These are phyloP conservation scores for Drosophila arizonae DNA, from an alignment of 1,140 invertebrate genomes.

Conservation along the genomic window DNA sequence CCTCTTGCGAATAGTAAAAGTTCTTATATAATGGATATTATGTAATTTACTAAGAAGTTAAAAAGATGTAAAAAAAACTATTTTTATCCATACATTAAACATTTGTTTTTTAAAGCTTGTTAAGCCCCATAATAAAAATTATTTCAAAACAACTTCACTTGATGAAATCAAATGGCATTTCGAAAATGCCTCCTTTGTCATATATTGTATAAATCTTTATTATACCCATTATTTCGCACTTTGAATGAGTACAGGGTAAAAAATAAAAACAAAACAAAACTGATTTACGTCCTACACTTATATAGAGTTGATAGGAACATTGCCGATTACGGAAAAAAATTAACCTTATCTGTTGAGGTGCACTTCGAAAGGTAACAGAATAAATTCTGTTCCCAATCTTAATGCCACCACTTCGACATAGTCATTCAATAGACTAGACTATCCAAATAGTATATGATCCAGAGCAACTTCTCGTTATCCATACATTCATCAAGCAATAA, in stretches of 20 bases:
- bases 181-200: too few relatives aligned
- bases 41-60: too few relatives aligned
- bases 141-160: too few relatives aligned
- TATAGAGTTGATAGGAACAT: conserved; percentile 32
- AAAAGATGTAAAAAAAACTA: too few relatives aligned
- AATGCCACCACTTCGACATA: not conserved
- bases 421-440: not conserved
- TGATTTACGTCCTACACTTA: conserved; percentile 44
- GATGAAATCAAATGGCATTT: too few relatives aligned
- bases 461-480: too few relatives aligned
- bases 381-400: not conserved
- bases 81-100: too few relatives aligned
- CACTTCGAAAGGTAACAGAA: conserved; percentile 9
- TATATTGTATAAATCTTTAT: too few relatives aligned
- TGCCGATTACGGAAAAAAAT: conserved; percentile 20
- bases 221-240: too few relatives aligned
- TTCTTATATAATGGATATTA: too few relatives aligned
- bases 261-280: not conserved
- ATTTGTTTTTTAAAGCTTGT: not conserved
- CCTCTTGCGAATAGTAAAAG: too few relatives aligned
- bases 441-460: not conserved
- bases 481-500: too few relatives aligned
- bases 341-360: conserved; percentile 21
- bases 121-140: not conserved
- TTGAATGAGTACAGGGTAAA: not conserved